These are phyloP conservation scores for Hypomecis punctinalis DNA, from an alignment of 2,888 invertebrate species.

Conservation along the genomic window DNA sequence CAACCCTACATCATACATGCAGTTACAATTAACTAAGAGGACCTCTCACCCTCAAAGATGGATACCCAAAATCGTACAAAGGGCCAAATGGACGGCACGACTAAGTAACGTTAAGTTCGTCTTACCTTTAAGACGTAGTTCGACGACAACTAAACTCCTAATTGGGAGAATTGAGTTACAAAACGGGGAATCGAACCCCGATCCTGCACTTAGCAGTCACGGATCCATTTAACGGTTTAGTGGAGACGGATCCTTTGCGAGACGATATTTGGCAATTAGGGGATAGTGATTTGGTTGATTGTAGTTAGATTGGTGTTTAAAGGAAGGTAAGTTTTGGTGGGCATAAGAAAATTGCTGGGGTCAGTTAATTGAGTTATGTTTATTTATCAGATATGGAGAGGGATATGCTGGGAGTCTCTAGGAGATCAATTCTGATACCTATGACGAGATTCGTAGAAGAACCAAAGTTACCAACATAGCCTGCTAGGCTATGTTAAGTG, in stretches of 20 bases:
- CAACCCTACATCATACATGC: constrained; percentile 13
- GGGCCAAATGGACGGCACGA: constrained; percentile 58
- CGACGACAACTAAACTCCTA: constrained; percentile 80
- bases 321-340: background rate
- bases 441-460: no score
- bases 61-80: constrained; percentile 49
- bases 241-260: constrained; percentile 77
- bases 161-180: constrained; percentile 84
- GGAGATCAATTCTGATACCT: no score
- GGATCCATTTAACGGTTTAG: constrained; percentile 84
- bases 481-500: no score
- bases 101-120: constrained; percentile 53
- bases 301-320: constrained; percentile 20
- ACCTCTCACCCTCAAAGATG: constrained; percentile 31
- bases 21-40: background rate
- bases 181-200: constrained; percentile 81
- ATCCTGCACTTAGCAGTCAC: constrained; percentile 77
- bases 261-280: constrained; percentile 81
- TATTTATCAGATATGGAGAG: no score
- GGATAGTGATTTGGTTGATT: constrained; percentile 59
- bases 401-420: no score
- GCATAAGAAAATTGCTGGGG: no score
- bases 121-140: constrained; percentile 70
- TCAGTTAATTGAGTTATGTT: no score
- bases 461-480: no score